Evolutionary conservation across 2,888 invertebrate species (phyloP), one percentile per base, ranked within the genome.

Genomic region (Ochropleura leucogaster): DNA sequence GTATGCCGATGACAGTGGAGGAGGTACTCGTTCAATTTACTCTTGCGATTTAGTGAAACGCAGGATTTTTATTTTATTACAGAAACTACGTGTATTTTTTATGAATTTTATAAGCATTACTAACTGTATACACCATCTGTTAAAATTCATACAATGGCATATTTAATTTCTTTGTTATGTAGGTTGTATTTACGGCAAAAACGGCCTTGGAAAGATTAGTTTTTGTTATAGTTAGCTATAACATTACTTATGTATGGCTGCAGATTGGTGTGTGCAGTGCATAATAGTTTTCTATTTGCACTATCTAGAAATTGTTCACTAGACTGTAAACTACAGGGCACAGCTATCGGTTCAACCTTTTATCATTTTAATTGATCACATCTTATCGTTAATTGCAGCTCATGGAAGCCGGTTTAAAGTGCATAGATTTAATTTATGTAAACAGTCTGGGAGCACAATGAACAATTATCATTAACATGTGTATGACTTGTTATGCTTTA

Each of bases 1-100:
- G 98, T 91, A 99, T 99, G 99, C 99, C 99, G 16, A 97, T 99
- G 89, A 98, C 98, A 3, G 98, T 98, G 4, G 98, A 99, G 92
- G 99, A 99, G 98, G 99, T 99, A 96, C 93, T 86, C 18, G 20
- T n/a, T 3, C n/a, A 57, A 12, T n/a, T 63, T 67, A 72, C 3
- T 73, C 42, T 20, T 64, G 16, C 30, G 12, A 44, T 63, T 51
- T 63, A 20, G 18, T 20, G 20, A 10, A 40, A 53, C 8, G 63
- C 53, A 53, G 46, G 16, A 42, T 59, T 68, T 57, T 12, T 20
- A 67, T 63, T 57, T 57, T 59, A 67, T 66, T 49, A 57, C 55
- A 77, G 53, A 76, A 76, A 76, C 20, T 14, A 42, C 40, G 30
- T 62, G 12, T 72, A 44, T 0, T 49, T n/a, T 49, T 60, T 30